Evolutionary conservation across 2,888 invertebrate species (phyloP).

Genomic region (Xylota segnis): DNA sequence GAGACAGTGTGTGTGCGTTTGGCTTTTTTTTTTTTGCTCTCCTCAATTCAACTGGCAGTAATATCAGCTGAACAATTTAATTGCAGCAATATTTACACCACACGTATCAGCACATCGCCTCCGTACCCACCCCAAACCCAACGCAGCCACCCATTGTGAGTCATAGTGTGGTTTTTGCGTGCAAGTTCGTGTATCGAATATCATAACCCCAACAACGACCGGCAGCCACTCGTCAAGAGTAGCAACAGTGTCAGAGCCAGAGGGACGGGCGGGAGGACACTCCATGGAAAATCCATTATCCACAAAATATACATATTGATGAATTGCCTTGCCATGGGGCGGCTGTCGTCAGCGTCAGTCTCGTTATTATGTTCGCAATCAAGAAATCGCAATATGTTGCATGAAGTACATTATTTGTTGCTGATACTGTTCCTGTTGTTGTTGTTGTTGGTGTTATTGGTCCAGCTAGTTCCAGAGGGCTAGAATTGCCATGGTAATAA

Average conservation of each 20-base stretch:
- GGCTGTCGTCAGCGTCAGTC: constrained; percentile 68
- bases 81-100: constrained; percentile 75
- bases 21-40: constrained; percentile 3
- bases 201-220: constrained; percentile 54
- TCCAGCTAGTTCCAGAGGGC: constrained; percentile 40
- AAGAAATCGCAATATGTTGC: constrained; percentile 76
- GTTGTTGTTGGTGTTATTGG: constrained; percentile 23
- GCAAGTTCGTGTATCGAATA: constrained; percentile 62
- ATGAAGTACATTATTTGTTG: constrained; percentile 68
- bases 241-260: constrained; percentile 60
- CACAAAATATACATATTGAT: constrained; percentile 58
- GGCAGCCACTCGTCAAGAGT: constrained; percentile 40
- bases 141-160: constrained; percentile 42
- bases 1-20: neutral
- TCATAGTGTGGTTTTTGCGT: constrained; percentile 58
- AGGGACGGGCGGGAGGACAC: constrained; percentile 30
- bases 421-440: constrained; percentile 31
- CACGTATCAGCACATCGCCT: constrained; percentile 36
- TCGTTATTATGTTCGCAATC: constrained; percentile 75
- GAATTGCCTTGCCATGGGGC: constrained; percentile 71
- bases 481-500: constrained; percentile 70
- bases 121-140: neutral
- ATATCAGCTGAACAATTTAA: constrained; percentile 73
- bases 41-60: constrained; percentile 56
- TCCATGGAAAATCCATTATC: constrained; percentile 71